phyloP scores from a whole-genome alignment of 2,888 invertebrate species.

The Cheilosia urbana region DNA sequence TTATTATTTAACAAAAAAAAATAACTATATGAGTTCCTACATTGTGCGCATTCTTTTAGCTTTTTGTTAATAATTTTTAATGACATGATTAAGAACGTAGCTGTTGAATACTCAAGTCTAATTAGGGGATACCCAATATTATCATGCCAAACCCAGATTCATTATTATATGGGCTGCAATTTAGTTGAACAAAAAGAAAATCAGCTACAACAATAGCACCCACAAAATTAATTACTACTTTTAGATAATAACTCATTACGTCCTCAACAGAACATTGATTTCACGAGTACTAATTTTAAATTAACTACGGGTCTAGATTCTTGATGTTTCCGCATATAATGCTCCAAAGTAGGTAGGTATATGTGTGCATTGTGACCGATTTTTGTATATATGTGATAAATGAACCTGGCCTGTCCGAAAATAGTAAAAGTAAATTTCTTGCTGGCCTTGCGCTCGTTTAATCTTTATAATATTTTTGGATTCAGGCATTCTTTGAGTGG shows the following conservation, averaged over 20 bases:
- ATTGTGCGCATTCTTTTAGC: not conserved
- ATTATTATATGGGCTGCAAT: not conserved
- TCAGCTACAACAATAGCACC: not conserved
- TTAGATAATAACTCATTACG: not conserved
- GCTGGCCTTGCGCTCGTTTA: not conserved
- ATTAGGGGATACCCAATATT: not conserved
- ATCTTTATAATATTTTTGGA: not conserved
- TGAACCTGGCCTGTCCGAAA: not conserved
- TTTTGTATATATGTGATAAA: not conserved
- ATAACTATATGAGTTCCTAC: too few species aligned
- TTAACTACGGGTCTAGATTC: not conserved
- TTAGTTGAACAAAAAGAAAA: not conserved
- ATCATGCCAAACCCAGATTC: not conserved
- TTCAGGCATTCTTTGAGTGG: not conserved
- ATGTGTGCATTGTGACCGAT: not conserved
- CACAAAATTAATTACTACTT: not conserved
- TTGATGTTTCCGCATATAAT: not conserved
- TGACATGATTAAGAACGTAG: not conserved
- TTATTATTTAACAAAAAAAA: too few species aligned
- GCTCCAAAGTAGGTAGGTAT: not conserved
- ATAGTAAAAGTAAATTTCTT: not conserved
- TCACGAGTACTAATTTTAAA: not conserved
- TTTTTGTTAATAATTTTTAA: not conserved
- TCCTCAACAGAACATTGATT: not conserved
- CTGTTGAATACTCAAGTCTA: not conserved